phyloP scores from a whole-genome alignment of 2,113 vertebrate species.

The Phaetusa simplex region DNA sequence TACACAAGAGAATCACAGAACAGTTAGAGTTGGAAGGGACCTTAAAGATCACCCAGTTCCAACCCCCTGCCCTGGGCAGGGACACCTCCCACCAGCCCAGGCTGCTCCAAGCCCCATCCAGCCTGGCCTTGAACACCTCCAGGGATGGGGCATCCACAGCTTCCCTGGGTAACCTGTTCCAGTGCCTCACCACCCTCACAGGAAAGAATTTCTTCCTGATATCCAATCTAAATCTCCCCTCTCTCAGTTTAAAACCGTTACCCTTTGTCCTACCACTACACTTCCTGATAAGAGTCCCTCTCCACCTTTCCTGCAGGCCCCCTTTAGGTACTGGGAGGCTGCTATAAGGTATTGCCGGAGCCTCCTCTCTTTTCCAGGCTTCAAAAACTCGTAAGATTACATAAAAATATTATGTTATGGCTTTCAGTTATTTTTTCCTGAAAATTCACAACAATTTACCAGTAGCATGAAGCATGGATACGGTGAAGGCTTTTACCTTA shows the following conservation, averaged over 20 bases:
- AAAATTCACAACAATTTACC: neutral
- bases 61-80: neutral
- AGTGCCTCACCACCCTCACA: neutral
- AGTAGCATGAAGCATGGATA: neutral
- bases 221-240: neutral
- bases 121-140: neutral
- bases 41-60: neutral
- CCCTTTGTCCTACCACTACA: too few relatives aligned
- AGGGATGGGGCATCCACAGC: neutral
- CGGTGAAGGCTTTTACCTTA: neutral
- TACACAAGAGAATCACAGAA: neutral
- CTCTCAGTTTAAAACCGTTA: neutral
- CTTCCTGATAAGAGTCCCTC: neutral
- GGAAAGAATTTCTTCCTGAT: neutral
- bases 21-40: neutral
- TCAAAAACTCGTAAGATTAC: neutral
- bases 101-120: neutral
- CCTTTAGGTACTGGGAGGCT: neutral
- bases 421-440: neutral
- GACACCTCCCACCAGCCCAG: neutral
- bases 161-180: neutral
- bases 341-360: neutral
- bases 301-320: neutral
- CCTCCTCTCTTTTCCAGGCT: neutral
- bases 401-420: neutral